Conservation (phyloP, 2,888 invertebrate genomes). For the Andrena camellia region DNA sequence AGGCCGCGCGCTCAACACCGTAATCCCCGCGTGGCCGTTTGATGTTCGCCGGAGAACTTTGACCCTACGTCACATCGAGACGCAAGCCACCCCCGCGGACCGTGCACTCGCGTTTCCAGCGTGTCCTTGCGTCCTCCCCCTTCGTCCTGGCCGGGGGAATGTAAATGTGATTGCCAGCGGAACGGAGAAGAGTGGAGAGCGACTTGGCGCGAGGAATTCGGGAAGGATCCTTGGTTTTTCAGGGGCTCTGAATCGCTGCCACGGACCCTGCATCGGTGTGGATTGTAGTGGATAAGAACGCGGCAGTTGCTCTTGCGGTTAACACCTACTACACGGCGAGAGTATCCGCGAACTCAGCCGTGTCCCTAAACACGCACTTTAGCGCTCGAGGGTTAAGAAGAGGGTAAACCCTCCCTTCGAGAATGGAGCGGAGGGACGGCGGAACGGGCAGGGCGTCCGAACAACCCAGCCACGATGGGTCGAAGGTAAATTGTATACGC, state of each 20-base stretch:
- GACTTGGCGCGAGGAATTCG: background rate
- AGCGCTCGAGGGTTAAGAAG: slow-evolving; percentile 57
- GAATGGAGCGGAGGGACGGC: slow-evolving; percentile 47
- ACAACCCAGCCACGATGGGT: slow-evolving; percentile 26
- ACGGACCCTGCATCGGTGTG: too few relatives aligned
- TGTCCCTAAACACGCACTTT: slow-evolving; percentile 43
- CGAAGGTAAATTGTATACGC: slow-evolving; percentile 36
- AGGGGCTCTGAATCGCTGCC: background rate
- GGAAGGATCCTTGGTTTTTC: background rate
- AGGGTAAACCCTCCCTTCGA: slow-evolving; percentile 50
- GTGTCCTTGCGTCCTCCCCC: slow-evolving; percentile 7
- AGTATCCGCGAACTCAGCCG: slow-evolving; percentile 41
- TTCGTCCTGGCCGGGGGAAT: background rate
- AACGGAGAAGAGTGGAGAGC: background rate
- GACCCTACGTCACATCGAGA: slow-evolving; percentile 35
- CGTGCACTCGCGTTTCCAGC: slow-evolving; percentile 4
- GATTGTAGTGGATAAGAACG: too few relatives aligned
- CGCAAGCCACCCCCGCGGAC: background rate
- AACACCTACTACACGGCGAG: slow-evolving; percentile 43
- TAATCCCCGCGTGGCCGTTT: slow-evolving; percentile 79
- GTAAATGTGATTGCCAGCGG: background rate
- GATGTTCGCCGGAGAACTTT: slow-evolving; percentile 76
- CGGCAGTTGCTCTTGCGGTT: slow-evolving; percentile 27
- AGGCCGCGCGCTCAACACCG: slow-evolving; percentile 59
- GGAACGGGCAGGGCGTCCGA: background rate